Evolutionary conservation across 64 coral and sea anemone species (phyloP).

Genomic region (Orbicella faveolata): DNA sequence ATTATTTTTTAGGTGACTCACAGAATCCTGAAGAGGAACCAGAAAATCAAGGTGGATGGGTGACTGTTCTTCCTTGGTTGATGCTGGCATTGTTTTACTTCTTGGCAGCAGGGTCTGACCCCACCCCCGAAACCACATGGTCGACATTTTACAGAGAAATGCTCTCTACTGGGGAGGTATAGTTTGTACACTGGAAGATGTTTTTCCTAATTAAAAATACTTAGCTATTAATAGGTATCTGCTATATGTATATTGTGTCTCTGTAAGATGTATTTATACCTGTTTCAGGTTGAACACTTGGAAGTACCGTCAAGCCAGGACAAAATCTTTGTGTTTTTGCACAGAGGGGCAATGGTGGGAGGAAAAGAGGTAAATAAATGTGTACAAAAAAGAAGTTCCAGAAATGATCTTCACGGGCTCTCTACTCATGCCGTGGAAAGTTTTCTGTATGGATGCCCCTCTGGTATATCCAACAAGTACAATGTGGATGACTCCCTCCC

Average conservation of each 20-base stretch:
- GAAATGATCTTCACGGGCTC: too few species aligned
- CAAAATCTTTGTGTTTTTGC: constrained; percentile 87
- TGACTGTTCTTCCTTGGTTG: constrained; percentile 82
- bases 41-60: constrained; percentile 79
- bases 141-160: constrained; percentile 94
- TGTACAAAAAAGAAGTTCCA: background rate
- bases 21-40: constrained; percentile 22
- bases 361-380: constrained; percentile 85
- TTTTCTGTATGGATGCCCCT: too few species aligned
- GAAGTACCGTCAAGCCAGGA: constrained; percentile 88
- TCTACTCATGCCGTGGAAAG: too few species aligned
- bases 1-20: background rate
- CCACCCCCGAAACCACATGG: constrained; percentile 96
- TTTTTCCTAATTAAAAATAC: too few species aligned
- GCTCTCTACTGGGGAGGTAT: constrained; percentile 92
- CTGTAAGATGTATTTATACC: background rate
- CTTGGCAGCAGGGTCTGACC: constrained; percentile 79
- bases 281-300: constrained; percentile 80
- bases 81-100: constrained; percentile 93
- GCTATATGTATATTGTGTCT: background rate
- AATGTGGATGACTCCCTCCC: too few species aligned
- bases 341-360: constrained; percentile 84
- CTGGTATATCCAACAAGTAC: too few species aligned
- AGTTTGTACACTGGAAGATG: too few species aligned
- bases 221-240: background rate